Conservation (phyloP, 2,797 vertebrate species). For the Eupleurogrammus muticus region DNA sequence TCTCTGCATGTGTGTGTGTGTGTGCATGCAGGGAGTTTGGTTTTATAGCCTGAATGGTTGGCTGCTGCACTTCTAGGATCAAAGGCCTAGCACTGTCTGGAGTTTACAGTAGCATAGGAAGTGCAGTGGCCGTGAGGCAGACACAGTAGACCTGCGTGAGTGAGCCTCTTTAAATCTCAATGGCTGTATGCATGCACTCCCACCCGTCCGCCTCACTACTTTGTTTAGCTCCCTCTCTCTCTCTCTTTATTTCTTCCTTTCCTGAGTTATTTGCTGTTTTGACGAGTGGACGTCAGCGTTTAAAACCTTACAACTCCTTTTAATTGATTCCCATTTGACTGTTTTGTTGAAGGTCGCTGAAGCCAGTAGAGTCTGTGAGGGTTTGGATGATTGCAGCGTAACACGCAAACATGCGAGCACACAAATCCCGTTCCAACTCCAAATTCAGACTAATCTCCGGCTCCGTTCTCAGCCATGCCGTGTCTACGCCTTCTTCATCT, state of each 20-base stretch:
- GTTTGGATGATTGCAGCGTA: slow-evolving; percentile 66
- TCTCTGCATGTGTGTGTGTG: slow-evolving; percentile 1
- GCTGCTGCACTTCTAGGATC: slow-evolving; percentile 67
- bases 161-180: slow-evolving; percentile 71
- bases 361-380: slow-evolving; percentile 51
- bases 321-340: slow-evolving; percentile 63
- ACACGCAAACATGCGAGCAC: slow-evolving; percentile 64
- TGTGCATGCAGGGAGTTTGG: slow-evolving; percentile 52
- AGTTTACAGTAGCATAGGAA: slow-evolving; percentile 81
- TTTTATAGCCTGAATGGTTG: slow-evolving; percentile 66
- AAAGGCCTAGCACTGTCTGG: slow-evolving; percentile 70
- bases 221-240: slow-evolving; percentile 34
- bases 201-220: slow-evolving; percentile 17
- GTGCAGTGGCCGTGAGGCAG: slow-evolving; percentile 70
- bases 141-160: slow-evolving; percentile 71
- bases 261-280: slow-evolving; percentile 62
- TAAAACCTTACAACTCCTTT: slow-evolving; percentile 51
- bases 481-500: slow-evolving; percentile 17
- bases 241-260: slow-evolving; percentile 20
- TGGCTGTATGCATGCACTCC: slow-evolving; percentile 34
- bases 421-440: slow-evolving; percentile 48
- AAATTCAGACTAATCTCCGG: slow-evolving; percentile 41
- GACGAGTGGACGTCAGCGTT: slow-evolving; percentile 46
- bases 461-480: slow-evolving; percentile 26
- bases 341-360: slow-evolving; percentile 35